A percentile compares a stretch with the other conserved stretches of the same genome.
Conservation (phyloP, 1,140 invertebrate genomes). For the Apis laboriosa region DNA sequence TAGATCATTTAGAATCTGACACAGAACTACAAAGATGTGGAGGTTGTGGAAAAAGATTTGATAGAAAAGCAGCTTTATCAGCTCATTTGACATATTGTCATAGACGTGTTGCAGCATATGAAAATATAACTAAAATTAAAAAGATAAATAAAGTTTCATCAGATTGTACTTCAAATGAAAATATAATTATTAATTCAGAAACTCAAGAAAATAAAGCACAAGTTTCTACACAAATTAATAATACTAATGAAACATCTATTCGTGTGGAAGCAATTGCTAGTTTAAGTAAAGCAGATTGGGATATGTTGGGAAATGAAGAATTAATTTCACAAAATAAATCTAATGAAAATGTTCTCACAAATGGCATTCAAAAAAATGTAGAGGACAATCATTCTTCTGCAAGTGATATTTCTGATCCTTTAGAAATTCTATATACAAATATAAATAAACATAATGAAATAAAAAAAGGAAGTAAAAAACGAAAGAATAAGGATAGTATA, state of each 20-base stretch:
- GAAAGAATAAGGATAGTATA: constrained; percentile 14
- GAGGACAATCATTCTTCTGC: background rate
- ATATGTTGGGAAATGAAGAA: constrained; percentile 45
- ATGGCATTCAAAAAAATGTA: background rate
- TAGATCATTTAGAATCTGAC: constrained; percentile 83
- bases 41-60: constrained; percentile 86
- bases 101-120: constrained; percentile 72
- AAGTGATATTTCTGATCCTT: constrained; percentile 37
- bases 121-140: constrained; percentile 51
- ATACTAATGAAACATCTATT: constrained; percentile 48
- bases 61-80: constrained; percentile 84
- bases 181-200: background rate
- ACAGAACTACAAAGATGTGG: constrained; percentile 83
- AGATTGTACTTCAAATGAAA: background rate
- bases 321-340: background rate
- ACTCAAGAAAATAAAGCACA: background rate
- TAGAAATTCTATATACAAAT: constrained; percentile 59
- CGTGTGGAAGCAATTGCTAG: constrained; percentile 54
- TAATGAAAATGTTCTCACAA: background rate
- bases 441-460: constrained; percentile 37
- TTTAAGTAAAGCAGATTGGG: constrained; percentile 61
- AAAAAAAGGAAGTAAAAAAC: constrained; percentile 45
- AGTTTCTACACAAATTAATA: constrained; percentile 19
- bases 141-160: constrained; percentile 44
- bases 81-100: constrained; percentile 83